Base-by-base conservation (phyloP, 1,140 invertebrate genomes). In the Aethina tumida region DNA sequence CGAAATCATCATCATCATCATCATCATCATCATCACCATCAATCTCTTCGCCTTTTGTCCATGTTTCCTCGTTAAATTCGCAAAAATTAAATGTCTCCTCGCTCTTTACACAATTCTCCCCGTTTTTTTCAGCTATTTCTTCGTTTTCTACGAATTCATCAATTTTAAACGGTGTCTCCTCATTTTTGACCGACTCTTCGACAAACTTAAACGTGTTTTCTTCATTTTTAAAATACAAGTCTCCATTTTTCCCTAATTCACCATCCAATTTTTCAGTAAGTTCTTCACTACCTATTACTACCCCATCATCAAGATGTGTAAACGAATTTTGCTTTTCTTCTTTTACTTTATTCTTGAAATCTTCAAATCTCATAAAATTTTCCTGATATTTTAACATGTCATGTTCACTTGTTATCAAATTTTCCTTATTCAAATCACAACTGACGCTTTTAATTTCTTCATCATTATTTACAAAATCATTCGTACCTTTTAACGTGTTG, bases 1-100 rank as follows among this genome's bases (percentile, higher is more conserved):
- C 65, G 40, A 69, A 63, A 18, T 60, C 49, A 39, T 45, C 33
- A 24, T 50, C 37, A 37, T 15, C 10, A 21, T 40, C 19, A 21
- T 12, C 26, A 27, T 41, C 32, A 26, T 13, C 19, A 35, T 35
- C 34, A 4, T 33, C 31, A 35, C 35, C 22, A 27, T 28, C 35
- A 25, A 5, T 10, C 30, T 15, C 30, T 16, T 32, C 10, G n/a
- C n/a, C n/a, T n/a, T n/a, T n/a, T n/a, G n/a, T n/a, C n/a, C n/a
- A 22, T 22, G 6, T 22, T 22, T n/a, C n/a, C n/a, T n/a, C n/a
- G n/a, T n/a, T n/a, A n/a, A n/a, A n/a, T n/a, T n/a, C n/a, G n/a
- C n/a, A n/a, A n/a, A n/a, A n/a, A n/a, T n/a, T n/a, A n/a, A n/a
- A n/a, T n/a, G n/a, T n/a, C n/a, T n/a, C n/a, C n/a, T n/a, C n/a